Base-by-base conservation (phyloP, 2,888 invertebrate genomes). In the Carterocephalus palaemon region DNA sequence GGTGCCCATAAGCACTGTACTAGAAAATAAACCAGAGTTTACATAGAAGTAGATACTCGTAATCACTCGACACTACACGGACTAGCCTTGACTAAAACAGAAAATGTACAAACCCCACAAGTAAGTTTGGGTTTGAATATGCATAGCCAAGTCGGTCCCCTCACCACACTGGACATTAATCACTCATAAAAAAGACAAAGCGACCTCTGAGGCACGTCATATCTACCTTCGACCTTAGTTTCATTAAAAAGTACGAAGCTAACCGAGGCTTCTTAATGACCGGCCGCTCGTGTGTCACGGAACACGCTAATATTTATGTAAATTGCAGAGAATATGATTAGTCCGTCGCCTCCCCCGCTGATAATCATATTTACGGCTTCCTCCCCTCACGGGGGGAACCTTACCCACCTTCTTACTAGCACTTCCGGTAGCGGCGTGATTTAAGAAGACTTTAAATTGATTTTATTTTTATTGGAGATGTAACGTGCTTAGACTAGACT, bases 321-420 rank as follows among this genome's bases (percentile, higher is more conserved):
- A 86, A 86, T 85, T 84, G 82, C 76, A 70, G 71, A 85, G 85
- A 85, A 86, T 86, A 86, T 86, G 85, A 85, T 86, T 85, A 85
- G 80, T 79, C 79, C 78, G 79, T 70, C 81, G 80, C 85, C 84
- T 84, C 82, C 85, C 83, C 74, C 64, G 60, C 74, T 83, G 86
- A 84, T 86, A 85, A 86, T 85, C 84, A 85, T 85, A 86, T 85
- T 85, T 86, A 86, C 84, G 75, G 72, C 78, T 64, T 67, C 68
- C 57, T 58, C 64, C 69, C 61, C 56, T 9, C 10, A 7, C 51
- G 42, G 50, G 57, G 54, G 28, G 42, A 4, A 15, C 7, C 24
- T 10, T n/a, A n/a, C 17, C 23, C 12, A n/a, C 45, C 32, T 23
- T 22, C 43, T 34, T 34, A 33, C 19, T 31, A 12, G 15, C 28